phyloP scores from a whole-genome alignment of 2,888 invertebrate genomes.

The Xanthorhoe designata region DNA sequence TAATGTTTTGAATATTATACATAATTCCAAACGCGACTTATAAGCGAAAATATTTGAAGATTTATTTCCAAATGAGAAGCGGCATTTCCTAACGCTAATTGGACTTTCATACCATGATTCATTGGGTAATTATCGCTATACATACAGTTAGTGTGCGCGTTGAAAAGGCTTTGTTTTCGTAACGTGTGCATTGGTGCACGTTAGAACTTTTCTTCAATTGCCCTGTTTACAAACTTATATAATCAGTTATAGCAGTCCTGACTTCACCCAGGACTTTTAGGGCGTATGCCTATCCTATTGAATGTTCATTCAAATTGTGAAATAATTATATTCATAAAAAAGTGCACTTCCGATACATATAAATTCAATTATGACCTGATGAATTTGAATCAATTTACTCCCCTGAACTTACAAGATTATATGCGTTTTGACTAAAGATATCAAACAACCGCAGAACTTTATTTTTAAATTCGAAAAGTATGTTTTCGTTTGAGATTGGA shows the following conservation, averaged over 20 bases:
- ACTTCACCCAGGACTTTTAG: not conserved
- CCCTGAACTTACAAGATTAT: not conserved
- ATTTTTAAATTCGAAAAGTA: too few species aligned
- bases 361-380: too few species aligned
- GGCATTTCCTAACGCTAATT: constrained; percentile 45
- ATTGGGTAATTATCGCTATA: constrained; percentile 46
- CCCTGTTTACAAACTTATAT: not conserved
- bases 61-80: constrained; percentile 32
- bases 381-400: not conserved
- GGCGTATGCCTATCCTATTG: not conserved
- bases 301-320: not conserved
- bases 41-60: constrained; percentile 15
- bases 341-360: too few species aligned
- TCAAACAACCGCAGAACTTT: too few species aligned
- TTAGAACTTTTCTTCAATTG: not conserved
- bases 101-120: constrained; percentile 50
- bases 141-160: constrained; percentile 34
- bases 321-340: too few species aligned
- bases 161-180: constrained; percentile 31
- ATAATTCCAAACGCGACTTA: constrained; percentile 1
- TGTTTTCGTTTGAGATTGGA: not conserved
- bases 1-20: not conserved
- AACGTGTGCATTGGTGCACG: constrained; percentile 12
- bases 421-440: not conserved
- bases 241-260: too few species aligned